Evolutionary conservation across 2,888 invertebrate genomes (phyloP), one percentile per base, ranked within the genome.

Genomic region (Drosophila cyrtoloma): DNA sequence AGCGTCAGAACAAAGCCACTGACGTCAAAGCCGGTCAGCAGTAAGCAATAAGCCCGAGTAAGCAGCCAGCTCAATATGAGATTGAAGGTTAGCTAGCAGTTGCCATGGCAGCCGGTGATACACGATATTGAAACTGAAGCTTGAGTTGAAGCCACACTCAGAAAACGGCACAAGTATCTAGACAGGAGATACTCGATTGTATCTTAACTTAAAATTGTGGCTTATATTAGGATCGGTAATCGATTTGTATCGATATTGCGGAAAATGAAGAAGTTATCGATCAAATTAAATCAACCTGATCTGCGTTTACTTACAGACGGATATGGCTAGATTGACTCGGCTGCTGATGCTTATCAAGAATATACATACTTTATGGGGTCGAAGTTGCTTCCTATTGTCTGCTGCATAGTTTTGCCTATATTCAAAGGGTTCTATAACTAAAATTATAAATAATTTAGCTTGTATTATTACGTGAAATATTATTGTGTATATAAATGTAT

Each of bases 11-110:
- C 72, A 66, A 80, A 69, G 68, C 51, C 60, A 52, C 67, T 79
- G 79, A 70, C 79, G 79, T 81, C 81, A 80, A 19, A 51, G 28
- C n/a, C 59, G 51, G 64, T 74, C 56, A 63, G 44, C 44, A 37
- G 51, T 51, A 10, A 47, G 42, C 53, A 37, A 12, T 61, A 1
- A 42, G 61, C 62, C 47, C 14, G 47, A 52, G 39, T 22, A 4
- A 61, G 26, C 66, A 61, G 44, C 26, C 10, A 56, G 71, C 75
- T 75, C 14, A 68, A 56, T 55, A 35, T 52, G 51, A 74, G 63
- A 70, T 52, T 71, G 76, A 80, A 78, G 79, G 79, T 75, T 59
- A 76, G 52, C 44, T 60, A 52, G 56, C 74, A 39, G 39, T 56
- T 47, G 64, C 63, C 71, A 72, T 47, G 72, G 57, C 47, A 63